Conservation (phyloP, 2,888 invertebrate genomes). For the Aphidoletes aphidimyza region DNA sequence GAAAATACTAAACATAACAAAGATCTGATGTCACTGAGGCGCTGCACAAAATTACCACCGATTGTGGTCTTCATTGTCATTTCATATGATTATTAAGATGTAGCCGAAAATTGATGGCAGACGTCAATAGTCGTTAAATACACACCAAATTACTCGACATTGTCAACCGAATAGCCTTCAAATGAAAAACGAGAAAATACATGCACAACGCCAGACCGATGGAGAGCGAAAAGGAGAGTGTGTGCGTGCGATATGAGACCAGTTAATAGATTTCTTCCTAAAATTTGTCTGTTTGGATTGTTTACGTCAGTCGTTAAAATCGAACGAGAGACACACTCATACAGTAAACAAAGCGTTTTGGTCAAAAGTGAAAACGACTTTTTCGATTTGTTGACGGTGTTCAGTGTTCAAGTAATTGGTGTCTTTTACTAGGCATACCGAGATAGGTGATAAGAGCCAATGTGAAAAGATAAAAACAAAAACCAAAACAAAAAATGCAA, state of each 20-base stretch:
- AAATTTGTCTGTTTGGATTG: slow-evolving; percentile 10
- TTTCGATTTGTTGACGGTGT: background rate
- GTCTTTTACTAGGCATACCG: background rate
- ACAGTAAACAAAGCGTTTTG: background rate
- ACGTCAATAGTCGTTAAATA: slow-evolving; percentile 23
- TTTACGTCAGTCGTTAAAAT: background rate
- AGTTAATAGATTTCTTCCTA: slow-evolving; percentile 33
- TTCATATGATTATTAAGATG: background rate
- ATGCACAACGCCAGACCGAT: background rate
- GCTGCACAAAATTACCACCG: background rate
- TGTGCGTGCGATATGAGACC: background rate
- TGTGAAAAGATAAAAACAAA: slow-evolving; percentile 3
- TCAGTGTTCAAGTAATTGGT: background rate
- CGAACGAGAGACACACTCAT: background rate
- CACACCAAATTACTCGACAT: background rate
- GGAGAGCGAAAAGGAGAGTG: background rate
- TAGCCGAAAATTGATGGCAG: background rate
- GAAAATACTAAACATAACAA: background rate
- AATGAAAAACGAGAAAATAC: background rate
- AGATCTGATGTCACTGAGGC: background rate
- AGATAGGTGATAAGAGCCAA: slow-evolving; percentile 45
- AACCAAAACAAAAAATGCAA: background rate
- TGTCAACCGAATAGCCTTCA: slow-evolving; percentile 46
- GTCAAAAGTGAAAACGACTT: background rate
- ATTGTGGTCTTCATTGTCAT: background rate